A percentile compares a stretch with the other conserved stretches of the same genome.
Evolutionary conservation across 2,113 vertebrate genomes (phyloP).

Genomic region (Sus scrofa): DNA sequence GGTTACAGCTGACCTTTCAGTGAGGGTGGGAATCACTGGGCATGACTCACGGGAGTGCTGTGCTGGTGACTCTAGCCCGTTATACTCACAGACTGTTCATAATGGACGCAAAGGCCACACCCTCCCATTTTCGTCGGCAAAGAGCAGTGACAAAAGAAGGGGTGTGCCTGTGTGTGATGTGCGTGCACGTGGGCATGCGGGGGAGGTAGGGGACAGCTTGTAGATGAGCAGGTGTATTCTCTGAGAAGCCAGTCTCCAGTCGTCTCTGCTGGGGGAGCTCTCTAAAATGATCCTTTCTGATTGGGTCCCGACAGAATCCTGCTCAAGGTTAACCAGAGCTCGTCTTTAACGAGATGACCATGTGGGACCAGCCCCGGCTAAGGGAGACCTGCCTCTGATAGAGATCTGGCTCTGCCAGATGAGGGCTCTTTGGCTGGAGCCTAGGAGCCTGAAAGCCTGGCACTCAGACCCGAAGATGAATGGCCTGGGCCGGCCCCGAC

Average conservation of each 20-base stretch:
- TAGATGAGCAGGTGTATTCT: constrained; percentile 40
- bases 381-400: constrained; percentile 64
- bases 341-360: constrained; percentile 58
- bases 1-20: neutral
- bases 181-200: neutral
- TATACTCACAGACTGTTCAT: constrained; percentile 41
- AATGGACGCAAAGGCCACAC: constrained; percentile 49
- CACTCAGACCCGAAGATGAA: neutral
- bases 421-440: constrained; percentile 11
- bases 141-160: constrained; percentile 53
- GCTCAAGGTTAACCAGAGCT: constrained; percentile 72
- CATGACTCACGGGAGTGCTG: constrained; percentile 55
- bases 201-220: constrained; percentile 2
- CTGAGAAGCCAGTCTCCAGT: neutral
- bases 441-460: neutral
- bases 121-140: constrained; percentile 59
- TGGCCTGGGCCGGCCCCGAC: neutral
- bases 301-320: neutral
- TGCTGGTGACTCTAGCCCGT: constrained; percentile 77
- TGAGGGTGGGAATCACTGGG: constrained; percentile 70
- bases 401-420: constrained; percentile 20
- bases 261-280: neutral
- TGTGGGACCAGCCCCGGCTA: constrained; percentile 61
- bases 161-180: neutral
- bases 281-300: neutral